Evolutionary conservation across 30 jellyfish, hydroid and myxozoan genomes (phyloP), one percentile per base, ranked within the genome.

Genomic region (Pseudorhiza aurosa): DNA sequence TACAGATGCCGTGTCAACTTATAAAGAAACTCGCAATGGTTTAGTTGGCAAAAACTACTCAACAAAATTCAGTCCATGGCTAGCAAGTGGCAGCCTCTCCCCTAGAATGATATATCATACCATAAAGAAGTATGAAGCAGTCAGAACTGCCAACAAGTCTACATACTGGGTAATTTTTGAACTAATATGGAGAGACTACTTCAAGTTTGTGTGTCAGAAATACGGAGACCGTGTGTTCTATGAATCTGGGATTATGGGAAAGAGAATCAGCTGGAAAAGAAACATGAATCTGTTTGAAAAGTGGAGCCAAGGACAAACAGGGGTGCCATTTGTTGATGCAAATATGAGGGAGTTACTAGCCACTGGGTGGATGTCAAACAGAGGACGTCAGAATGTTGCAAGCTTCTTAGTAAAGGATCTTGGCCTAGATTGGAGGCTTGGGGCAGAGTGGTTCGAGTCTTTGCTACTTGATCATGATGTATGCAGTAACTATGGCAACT

Each of bases 381-480:
- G 96, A 3, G 96, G 96, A 25, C 56, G 96, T 15, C 96, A 85
- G 27, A 85, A 85, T 75, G 96, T 85, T 1, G 96, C 96, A 0
- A 85, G 96, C 58, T 85, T 85, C 49, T 51, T 85, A 14, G 86
- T 75, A 12, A 85, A 85, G 58, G 96, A 85, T 37, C 85, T 85
- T 27, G 76, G 82, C n/a, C 30, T 85, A 25, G 96, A 85, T 37
- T 85, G 96, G 96, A 62, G 96, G 77, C 84, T 85, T 55, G 96
- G 96, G 18, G 96, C 96, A 1, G 96, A 85, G n/a, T 85, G 96
- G 96, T 85, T 85, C 40, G 96, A 85, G 40, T 85, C 96, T 11
- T 15, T 59, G 85, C 91, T 85, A 2, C 59, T 85, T 33, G 96
- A 85, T 64, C 89, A 75, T 36, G 96, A 85, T 67, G 96, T 85